Conservation (phyloP, 2,888 invertebrate species). For the Furcula furcula region DNA sequence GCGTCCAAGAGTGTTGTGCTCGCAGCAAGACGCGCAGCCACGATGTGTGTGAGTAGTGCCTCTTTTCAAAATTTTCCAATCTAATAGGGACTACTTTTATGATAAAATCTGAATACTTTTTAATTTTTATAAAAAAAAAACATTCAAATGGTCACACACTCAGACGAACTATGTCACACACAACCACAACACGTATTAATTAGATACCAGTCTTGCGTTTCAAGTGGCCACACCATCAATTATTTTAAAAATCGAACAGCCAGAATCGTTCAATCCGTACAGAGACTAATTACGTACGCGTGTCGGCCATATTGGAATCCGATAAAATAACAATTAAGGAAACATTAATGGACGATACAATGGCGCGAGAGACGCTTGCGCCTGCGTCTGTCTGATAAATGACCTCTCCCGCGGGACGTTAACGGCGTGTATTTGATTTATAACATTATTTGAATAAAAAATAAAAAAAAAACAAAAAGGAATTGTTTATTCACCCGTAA, state of each 20-base stretch:
- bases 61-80: no score
- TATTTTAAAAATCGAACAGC: conserved; percentile 31
- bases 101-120: no score
- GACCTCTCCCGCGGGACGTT: conserved; percentile 61
- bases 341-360: conserved; percentile 69
- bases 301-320: conserved; percentile 69
- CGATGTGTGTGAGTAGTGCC: no score
- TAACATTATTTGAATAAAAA: conserved; percentile 70
- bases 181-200: conserved; percentile 21
- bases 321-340: conserved; percentile 79
- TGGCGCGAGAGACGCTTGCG: conserved; percentile 54
- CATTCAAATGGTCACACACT: conserved; percentile 2
- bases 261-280: conserved; percentile 37
- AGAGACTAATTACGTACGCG: conserved; percentile 63
- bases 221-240: conserved; percentile 31
- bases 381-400: conserved; percentile 68
- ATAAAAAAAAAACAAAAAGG: conserved; percentile 46
- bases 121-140: no score
- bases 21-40: no score
- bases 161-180: no score
- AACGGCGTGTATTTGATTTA: conserved; percentile 76
- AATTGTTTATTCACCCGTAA: conserved; percentile 74
- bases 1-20: no score
- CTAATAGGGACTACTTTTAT: no score
- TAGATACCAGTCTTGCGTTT: conserved; percentile 16